These are phyloP conservation scores for Chiroxiphia lanceolata DNA, from an alignment of 2,797 vertebrate genomes.

Conservation along the genomic window DNA sequence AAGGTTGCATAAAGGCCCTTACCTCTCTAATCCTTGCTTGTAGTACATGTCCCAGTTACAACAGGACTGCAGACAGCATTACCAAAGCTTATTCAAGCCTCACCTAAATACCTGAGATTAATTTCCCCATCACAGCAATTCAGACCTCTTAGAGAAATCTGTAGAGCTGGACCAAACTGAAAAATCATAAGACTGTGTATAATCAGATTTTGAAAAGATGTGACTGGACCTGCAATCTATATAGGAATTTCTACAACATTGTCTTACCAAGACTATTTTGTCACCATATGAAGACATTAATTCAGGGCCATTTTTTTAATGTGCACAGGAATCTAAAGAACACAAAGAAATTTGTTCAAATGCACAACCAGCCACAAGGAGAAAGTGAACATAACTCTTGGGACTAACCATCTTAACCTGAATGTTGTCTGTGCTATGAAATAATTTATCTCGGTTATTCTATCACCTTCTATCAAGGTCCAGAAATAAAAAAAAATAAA, in stretches of 20 bases:
- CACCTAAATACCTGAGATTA: neutral
- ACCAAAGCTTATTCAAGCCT: neutral
- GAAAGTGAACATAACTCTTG: neutral
- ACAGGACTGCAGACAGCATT: neutral
- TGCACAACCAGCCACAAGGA: neutral
- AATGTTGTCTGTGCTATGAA: neutral
- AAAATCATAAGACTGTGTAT: neutral
- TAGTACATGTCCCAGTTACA: neutral
- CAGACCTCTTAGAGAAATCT: neutral
- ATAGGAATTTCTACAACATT: neutral
- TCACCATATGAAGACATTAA: neutral
- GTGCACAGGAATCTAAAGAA: neutral
- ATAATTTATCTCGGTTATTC: neutral
- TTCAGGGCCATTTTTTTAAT: neutral
- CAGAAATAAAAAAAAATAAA: neutral
- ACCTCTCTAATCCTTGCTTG: neutral
- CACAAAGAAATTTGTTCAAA: neutral
- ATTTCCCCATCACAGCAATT: neutral
- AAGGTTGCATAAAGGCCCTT: neutral
- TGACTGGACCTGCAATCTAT: neutral
- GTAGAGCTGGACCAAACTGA: neutral
- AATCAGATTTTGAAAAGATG: neutral
- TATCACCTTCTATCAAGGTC: neutral
- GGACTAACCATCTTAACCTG: neutral
- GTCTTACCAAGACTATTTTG: neutral